Evolutionary conservation across 30 jellyfish, hydroid and myxozoan species (phyloP), one percentile per base, ranked within the genome.

Genomic region (Morbakka virulenta): DNA sequence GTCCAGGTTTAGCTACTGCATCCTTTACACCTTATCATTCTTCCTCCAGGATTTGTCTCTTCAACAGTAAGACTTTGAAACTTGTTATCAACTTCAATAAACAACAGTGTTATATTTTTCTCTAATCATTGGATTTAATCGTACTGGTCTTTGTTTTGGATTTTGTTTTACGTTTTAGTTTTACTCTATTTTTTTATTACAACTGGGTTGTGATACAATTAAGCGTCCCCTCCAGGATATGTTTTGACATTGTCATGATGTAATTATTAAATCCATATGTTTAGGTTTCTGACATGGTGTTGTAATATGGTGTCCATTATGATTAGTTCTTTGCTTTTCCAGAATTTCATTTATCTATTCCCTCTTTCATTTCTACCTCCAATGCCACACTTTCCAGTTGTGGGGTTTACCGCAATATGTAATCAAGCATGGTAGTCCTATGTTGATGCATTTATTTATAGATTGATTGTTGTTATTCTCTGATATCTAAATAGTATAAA

Each of bases 91-190:
- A 69, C 69, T 71, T 26, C 51, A 14, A 35, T 71, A 36, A n/a
- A n/a, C n/a, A n/a, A n/a, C n/a, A n/a, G n/a, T n/a, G n/a, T 71
- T 71, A 30, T 71, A 71, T 71, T 35, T 71, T 71, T 24, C 29
- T 35, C 72, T 67, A 27, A 67, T 32, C 66, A 14, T n/a, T 11
- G 64, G 62, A 21, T 64, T 21, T 64, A 11, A 26, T 67, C 79
- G 66, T 32, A 67, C 62, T 67, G 66, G 32, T 67, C 79, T 32
- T 67, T 3, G 65, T 32, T 31, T 21, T 67, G 32, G 79, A 29
- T 31, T 34, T 32, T 67, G 32, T 30, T 28, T 67, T 67, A 13
- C 27, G 50, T 2, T 63, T 63, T 63, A 23, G 30, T 41, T 63
- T 63, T 63, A 41, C 27, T 50, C 30, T 50, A 25, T 9, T 25